Evolutionary conservation across 1,140 invertebrate species (phyloP).

Genomic region (Drosophila kepulauana): DNA sequence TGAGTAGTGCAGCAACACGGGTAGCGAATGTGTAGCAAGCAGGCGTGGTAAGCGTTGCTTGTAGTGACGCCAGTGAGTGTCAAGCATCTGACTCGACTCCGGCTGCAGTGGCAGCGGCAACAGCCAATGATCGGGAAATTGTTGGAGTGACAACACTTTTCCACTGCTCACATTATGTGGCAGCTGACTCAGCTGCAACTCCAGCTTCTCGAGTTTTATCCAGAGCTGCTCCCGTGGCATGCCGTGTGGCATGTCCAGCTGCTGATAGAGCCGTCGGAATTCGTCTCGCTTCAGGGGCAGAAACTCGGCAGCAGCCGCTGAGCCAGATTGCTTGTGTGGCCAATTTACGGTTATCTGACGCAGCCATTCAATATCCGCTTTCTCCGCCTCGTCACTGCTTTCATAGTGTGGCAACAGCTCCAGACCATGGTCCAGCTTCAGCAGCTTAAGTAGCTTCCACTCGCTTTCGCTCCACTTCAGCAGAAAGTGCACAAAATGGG

Average conservation of each 20-base stretch:
- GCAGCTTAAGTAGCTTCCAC: not conserved
- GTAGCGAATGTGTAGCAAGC: not conserved
- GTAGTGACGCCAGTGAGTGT: conserved; percentile 25
- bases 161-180: not conserved
- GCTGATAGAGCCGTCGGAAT: not conserved
- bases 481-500: conserved; percentile 25
- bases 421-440: not conserved
- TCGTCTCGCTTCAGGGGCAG: not conserved
- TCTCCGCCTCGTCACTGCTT: too few relatives aligned
- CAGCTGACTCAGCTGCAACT: not conserved
- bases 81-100: not conserved
- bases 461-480: not conserved
- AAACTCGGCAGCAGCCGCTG: not conserved
- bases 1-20: conserved; percentile 32
- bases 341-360: not conserved
- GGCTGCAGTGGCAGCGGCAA: not conserved
- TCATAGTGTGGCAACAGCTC: too few relatives aligned
- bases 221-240: not conserved
- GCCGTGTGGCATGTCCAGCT: conserved; percentile 5
- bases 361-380: conserved; percentile 8
- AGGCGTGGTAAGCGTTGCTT: not conserved
- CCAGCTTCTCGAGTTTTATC: conserved; percentile 6
- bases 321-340: not conserved
- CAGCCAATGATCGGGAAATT: not conserved
- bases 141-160: not conserved